Conservation (phyloP, 2,888 invertebrate species). For the Halictus ligatus region DNA sequence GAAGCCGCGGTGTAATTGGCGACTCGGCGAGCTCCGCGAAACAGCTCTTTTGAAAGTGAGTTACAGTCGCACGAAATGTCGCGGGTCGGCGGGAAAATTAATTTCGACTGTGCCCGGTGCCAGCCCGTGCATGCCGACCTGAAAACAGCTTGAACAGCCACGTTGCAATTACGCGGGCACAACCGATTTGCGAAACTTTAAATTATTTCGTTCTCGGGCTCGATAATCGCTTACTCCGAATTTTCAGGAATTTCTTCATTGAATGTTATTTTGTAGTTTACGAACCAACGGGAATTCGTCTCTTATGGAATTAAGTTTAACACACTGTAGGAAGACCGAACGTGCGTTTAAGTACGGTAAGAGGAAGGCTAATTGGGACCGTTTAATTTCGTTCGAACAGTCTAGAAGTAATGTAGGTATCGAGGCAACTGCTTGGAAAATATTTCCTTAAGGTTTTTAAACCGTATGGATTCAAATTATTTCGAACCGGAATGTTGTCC, state of each 20-base stretch:
- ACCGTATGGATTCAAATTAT: no score
- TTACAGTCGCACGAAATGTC: background rate
- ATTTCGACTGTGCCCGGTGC: background rate
- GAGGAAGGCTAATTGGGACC: background rate
- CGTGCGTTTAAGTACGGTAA: background rate
- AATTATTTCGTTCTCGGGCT: background rate
- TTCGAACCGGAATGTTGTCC: no score
- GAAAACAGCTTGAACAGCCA: background rate
- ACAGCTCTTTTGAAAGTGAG: background rate
- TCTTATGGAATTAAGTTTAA: background rate
- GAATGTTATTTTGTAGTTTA: background rate
- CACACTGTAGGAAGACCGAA: no score
- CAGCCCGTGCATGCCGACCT: background rate
- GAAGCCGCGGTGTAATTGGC: conserved; percentile 10
- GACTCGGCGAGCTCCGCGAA: background rate
- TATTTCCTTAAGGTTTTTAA: no score
- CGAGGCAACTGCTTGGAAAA: no score
- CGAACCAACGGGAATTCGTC: background rate
- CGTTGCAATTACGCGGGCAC: background rate
- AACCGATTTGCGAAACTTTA: background rate
- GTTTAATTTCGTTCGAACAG: background rate
- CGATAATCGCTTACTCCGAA: background rate
- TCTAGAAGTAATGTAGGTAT: no score
- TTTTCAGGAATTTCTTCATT: background rate
- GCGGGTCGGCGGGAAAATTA: background rate